Conservation (phyloP, 2,888 invertebrate genomes). For the Agrotis puta region DNA sequence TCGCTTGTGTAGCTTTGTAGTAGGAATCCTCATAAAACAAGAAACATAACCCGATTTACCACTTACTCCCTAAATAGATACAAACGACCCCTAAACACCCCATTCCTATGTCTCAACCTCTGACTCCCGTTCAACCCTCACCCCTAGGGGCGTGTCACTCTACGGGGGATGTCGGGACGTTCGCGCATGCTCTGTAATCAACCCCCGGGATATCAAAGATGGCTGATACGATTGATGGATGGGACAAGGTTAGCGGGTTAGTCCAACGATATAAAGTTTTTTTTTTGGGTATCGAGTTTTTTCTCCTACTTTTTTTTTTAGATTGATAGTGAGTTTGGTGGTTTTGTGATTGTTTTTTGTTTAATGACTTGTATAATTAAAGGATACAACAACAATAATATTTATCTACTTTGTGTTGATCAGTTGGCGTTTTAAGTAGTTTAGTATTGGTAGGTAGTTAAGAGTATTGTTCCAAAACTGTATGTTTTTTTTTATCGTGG, state of each 20-base stretch:
- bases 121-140: conserved; percentile 70
- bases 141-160: conserved; percentile 79
- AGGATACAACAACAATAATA: neutral
- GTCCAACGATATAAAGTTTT: conserved; percentile 12
- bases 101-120: conserved; percentile 61
- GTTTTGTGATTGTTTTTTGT: neutral
- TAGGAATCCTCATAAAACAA: conserved; percentile 15
- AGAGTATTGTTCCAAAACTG: neutral
- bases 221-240: conserved; percentile 78
- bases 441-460: neutral
- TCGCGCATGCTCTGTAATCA: conserved; percentile 87
- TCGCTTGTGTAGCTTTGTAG: neutral
- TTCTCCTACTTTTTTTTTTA: conserved; percentile 4
- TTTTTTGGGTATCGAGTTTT: conserved; percentile 14
- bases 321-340: neutral
- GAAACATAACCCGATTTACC: conserved; percentile 21
- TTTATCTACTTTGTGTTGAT: neutral
- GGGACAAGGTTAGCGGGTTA: conserved; percentile 55
- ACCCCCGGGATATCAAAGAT: conserved; percentile 78
- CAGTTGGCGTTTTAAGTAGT: neutral
- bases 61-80: conserved; percentile 42
- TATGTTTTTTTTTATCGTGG: too few species aligned
- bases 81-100: conserved; percentile 32
- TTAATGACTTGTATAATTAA: conserved; percentile 9
- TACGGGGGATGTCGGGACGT: conserved; percentile 73